Percentiles rank a stretch among this genome's conserved stretches.
phyloP scores from a whole-genome alignment of 1,140 invertebrate genomes.

The Pomacea maculata region DNA sequence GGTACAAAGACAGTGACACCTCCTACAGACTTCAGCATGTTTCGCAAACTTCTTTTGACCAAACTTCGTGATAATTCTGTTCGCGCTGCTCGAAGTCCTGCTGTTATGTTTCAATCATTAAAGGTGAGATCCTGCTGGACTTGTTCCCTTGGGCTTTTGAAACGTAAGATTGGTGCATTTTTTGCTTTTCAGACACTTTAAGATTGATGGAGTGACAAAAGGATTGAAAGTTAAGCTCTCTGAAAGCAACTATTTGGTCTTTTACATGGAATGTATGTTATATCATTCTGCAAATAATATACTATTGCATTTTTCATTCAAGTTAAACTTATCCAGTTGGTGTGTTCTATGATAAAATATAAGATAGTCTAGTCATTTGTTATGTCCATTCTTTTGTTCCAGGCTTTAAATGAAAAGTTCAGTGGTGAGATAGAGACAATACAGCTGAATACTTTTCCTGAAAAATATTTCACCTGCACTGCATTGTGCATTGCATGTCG shows the following conservation, averaged over 20 bases:
- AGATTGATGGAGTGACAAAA: too few species aligned
- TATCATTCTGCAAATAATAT: too few species aligned
- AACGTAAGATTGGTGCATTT: too few species aligned
- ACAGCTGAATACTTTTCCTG: conserved; percentile 76
- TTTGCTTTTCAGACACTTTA: too few species aligned
- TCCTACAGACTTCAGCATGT: conserved; percentile 70
- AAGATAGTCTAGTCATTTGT: too few species aligned
- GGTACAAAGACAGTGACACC: conserved; percentile 71
- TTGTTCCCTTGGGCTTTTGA: neutral
- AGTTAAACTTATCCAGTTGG: too few species aligned
- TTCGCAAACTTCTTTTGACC: conserved; percentile 68
- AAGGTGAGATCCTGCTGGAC: conserved; percentile 65
- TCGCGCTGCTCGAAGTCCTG: conserved; percentile 74
- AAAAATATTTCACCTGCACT: conserved; percentile 84
- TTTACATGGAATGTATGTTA: too few species aligned
- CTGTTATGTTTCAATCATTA: conserved; percentile 75
- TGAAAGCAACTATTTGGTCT: too few species aligned
- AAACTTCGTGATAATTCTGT: conserved; percentile 77
- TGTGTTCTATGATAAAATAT: too few species aligned
- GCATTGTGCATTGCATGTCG: conserved; percentile 78
- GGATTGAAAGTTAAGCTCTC: too few species aligned
- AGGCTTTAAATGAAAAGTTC: conserved; percentile 82
- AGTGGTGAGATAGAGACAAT: conserved; percentile 75
- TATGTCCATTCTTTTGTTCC: conserved; percentile 24
- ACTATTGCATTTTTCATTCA: too few species aligned